Evolutionary conservation across 2,113 vertebrate genomes (phyloP).

Genomic region (Oxyura jamaicensis): DNA sequence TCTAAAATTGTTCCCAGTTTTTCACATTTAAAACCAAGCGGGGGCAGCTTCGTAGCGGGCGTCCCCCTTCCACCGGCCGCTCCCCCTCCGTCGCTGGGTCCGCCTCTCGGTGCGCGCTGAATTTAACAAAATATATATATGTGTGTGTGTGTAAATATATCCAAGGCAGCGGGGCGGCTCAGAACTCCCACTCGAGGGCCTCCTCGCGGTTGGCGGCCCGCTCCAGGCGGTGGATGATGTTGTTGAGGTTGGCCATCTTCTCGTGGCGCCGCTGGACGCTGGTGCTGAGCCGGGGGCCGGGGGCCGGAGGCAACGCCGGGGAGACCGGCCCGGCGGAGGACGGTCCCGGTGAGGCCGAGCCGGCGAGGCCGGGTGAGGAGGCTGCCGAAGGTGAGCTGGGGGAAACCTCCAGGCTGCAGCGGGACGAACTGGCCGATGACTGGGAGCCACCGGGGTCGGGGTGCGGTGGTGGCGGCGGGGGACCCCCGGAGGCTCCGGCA

Average conservation of each 20-base stretch:
- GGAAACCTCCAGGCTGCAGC: slow-evolving; percentile 90
- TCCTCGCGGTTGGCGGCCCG: slow-evolving; percentile 95
- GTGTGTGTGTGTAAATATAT: background rate
- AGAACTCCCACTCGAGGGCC: slow-evolving; percentile 97
- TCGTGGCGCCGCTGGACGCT: slow-evolving; percentile 93
- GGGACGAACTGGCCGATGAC: slow-evolving; percentile 86
- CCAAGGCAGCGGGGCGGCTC: background rate
- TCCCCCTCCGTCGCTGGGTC: background rate
- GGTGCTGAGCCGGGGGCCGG: slow-evolving; percentile 85
- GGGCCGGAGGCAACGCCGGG: slow-evolving; percentile 79
- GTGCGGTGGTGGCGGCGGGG: background rate
- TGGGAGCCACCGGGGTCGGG: slow-evolving; percentile 89
- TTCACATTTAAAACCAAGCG: slow-evolving; percentile 72
- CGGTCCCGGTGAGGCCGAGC: slow-evolving; percentile 89
- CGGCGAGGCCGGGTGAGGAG: slow-evolving; percentile 90
- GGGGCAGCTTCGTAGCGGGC: background rate
- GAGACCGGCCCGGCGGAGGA: slow-evolving; percentile 92
- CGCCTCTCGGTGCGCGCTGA: slow-evolving; percentile 9
- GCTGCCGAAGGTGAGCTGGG: slow-evolving; percentile 91
- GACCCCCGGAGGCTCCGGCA: slow-evolving; percentile 56
- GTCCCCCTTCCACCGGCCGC: background rate
- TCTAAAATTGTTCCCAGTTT: slow-evolving; percentile 86
- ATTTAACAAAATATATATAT: slow-evolving; percentile 70
- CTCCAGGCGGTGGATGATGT: slow-evolving; percentile 97
- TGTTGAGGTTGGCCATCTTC: slow-evolving; percentile 99